These are phyloP conservation scores for Crocuta crocuta DNA, from an alignment of 2,113 vertebrate species.

Conservation along the genomic window DNA sequence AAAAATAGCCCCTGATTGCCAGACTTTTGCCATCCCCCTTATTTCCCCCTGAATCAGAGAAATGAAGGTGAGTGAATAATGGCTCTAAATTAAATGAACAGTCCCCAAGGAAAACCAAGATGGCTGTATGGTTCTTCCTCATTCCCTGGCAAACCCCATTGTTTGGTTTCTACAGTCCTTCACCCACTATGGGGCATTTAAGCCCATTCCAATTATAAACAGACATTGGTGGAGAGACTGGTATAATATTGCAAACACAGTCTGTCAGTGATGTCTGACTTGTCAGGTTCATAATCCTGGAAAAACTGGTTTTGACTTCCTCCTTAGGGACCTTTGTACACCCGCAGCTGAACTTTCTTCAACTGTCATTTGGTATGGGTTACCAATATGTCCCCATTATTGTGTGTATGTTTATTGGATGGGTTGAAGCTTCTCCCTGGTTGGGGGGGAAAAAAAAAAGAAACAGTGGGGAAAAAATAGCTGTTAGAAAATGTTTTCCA, in stretches of 20 bases:
- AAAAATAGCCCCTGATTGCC: neutral
- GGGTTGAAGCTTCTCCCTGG: neutral
- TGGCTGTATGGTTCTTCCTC: neutral
- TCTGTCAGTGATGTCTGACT: neutral
- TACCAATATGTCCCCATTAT: neutral
- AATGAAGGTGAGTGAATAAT: neutral
- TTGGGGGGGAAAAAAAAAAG: neutral
- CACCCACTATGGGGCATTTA: neutral
- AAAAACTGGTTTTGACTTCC: neutral
- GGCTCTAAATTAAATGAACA: neutral
- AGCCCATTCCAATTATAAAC: neutral
- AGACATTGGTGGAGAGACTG: neutral
- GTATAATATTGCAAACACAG: neutral
- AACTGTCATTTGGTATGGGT: neutral
- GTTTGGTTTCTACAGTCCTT: neutral
- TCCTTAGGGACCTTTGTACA: neutral
- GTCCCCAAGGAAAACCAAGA: neutral
- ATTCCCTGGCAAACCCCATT: neutral
- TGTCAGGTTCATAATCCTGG: neutral
- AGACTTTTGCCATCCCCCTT: neutral
- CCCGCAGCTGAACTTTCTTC: neutral
- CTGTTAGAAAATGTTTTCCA: neutral
- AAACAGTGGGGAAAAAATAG: neutral
- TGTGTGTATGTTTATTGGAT: neutral
- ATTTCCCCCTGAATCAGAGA: neutral